Evolutionary conservation across 1,140 invertebrate species (phyloP).

Genomic region (Zaprionus tsacasi): DNA sequence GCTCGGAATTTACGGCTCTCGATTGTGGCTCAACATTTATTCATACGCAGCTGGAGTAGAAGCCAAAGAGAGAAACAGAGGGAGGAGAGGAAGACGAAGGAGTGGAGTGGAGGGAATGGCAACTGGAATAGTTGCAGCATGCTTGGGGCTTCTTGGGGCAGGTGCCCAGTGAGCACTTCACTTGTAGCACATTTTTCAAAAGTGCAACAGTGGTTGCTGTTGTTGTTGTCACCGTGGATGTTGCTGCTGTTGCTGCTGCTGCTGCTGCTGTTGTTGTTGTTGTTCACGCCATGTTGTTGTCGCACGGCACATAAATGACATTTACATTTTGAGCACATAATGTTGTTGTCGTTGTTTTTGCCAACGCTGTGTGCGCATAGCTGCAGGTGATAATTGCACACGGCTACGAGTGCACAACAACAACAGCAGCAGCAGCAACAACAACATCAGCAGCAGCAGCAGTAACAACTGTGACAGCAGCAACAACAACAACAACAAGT

Average conservation of each 20-base stretch:
- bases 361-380: conserved; percentile 37
- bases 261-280: conserved; percentile 29
- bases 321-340: conserved; percentile 78
- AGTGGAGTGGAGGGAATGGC: not conserved
- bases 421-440: conserved; percentile 29
- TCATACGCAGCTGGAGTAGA: conserved; percentile 48
- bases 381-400: conserved; percentile 72
- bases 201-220: conserved; percentile 69
- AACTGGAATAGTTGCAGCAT: conserved; percentile 3
- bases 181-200: conserved; percentile 74
- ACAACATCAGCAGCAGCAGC: conserved; percentile 32
- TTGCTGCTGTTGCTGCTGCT: conserved; percentile 43
- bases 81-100: not conserved
- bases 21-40: conserved; percentile 77
- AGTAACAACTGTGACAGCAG: conserved; percentile 6
- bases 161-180: conserved; percentile 57
- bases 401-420: conserved; percentile 58
- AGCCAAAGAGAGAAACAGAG: not conserved
- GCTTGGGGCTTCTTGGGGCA: conserved; percentile 15
- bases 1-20: conserved; percentile 72
- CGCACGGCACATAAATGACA: conserved; percentile 69
- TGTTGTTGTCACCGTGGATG: conserved; percentile 20
- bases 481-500: conserved; percentile 8
- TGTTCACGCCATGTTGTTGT: conserved; percentile 64
- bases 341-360: conserved; percentile 48